phyloP scores from a whole-genome alignment of 2,797 vertebrate species.

The Anas bahamensis region DNA sequence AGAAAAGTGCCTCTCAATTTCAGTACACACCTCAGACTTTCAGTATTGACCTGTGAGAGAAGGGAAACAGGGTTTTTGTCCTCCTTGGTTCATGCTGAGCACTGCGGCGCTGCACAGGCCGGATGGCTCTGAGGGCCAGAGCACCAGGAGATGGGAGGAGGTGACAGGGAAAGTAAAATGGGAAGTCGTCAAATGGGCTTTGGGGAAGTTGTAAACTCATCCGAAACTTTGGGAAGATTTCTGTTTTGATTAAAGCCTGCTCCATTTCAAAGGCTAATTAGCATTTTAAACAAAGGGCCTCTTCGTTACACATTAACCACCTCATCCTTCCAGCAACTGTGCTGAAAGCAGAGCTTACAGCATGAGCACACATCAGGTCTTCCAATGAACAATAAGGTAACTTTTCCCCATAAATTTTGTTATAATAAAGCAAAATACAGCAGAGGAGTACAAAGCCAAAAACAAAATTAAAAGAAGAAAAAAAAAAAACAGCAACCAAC shows the following conservation, averaged over 20 bases:
- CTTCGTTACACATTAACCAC: neutral
- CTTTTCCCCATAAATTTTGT: neutral
- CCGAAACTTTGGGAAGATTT: neutral
- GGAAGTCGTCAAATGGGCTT: neutral
- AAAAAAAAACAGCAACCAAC: neutral
- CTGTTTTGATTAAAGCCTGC: neutral
- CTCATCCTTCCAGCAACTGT: neutral
- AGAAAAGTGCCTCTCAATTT: slow-evolving; percentile 4
- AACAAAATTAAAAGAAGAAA: neutral
- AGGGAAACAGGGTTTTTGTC: neutral
- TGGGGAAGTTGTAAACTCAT: neutral
- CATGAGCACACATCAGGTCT: neutral
- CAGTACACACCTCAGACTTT: neutral
- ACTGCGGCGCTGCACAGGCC: neutral
- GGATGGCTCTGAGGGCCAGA: neutral
- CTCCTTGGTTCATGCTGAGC: neutral
- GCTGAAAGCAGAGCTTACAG: neutral
- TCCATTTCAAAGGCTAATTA: neutral
- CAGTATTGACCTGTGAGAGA: neutral
- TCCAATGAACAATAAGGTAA: neutral
- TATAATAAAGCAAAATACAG: neutral
- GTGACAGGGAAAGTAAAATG: neutral
- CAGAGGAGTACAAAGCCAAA: neutral
- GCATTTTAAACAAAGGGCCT: slow-evolving; percentile 2
- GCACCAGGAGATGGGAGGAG: neutral